Conservation (phyloP, 1,140 invertebrate genomes). For the Penaeus japonicus region DNA sequence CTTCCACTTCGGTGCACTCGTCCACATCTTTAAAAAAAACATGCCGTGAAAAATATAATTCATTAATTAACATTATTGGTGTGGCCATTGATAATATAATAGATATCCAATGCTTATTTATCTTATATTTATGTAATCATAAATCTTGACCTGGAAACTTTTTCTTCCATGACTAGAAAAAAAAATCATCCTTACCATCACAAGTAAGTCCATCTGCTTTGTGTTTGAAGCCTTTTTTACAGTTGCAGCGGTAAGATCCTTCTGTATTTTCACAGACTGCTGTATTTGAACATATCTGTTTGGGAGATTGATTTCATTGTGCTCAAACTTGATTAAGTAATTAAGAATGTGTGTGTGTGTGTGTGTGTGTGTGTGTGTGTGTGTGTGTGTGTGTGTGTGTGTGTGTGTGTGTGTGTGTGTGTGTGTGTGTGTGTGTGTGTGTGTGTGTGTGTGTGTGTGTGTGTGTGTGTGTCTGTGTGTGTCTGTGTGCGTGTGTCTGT, state of each 20-base stretch:
- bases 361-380: too few relatives aligned
- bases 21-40: conserved; percentile 67
- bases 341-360: too few relatives aligned
- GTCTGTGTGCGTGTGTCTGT: too few relatives aligned
- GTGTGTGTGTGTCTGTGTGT: too few relatives aligned
- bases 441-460: too few relatives aligned
- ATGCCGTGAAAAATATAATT: not conserved
- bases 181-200: conserved; percentile 61
- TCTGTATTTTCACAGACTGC: conserved; percentile 69
- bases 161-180: not conserved
- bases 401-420: too few relatives aligned
- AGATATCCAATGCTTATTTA: too few relatives aligned
- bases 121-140: not conserved
- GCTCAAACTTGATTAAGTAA: too few relatives aligned
- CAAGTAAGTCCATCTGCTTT: conserved; percentile 65
- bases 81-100: not conserved
- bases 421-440: too few relatives aligned
- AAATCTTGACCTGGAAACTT: not conserved
- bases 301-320: not conserved
- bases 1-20: conserved; percentile 69
- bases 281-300: conserved; percentile 65
- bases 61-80: not conserved
- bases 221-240: conserved; percentile 77
- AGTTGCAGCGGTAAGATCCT: conserved; percentile 79
- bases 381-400: too few relatives aligned